Evolutionary conservation across 2,113 vertebrate species (phyloP), one percentile per base, ranked within the genome.

Genomic region (Podarcis muralis): DNA sequence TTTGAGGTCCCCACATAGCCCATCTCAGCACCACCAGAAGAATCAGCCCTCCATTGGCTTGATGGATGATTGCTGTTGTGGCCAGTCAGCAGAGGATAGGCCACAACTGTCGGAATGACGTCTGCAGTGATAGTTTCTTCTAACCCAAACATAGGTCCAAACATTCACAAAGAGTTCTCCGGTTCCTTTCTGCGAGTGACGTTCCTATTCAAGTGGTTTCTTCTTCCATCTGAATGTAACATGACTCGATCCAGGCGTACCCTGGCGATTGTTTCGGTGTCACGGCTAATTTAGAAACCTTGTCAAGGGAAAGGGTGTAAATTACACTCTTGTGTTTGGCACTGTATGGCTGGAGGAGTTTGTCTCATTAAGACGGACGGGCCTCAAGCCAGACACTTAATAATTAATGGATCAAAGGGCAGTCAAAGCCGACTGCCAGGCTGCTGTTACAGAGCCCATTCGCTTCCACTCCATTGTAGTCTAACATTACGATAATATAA

Each of bases 381-480:
- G 32, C 27, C 74, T n/a, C 27, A 69, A 74, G 91, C 2, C 16
- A 92, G 93, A 80, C 90, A 69, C 91, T 85, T 75, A 25, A 74
- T 72, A 65, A 65, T 76, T 92, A 91, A 82, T 30, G 68, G 83
- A 81, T 40, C 13, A 5, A 3, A 62, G 88, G 1, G 88, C 25
- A 81, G 92, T 85, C 93, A 90, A 80, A n/a, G 84, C 1, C 48
- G 48, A 53, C 48, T 53, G 48, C 48, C 27, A 18, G 71, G 68
- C 2, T 53, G 72, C 72, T 88, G 85, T 86, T 91, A 83, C 90
- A 37, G 75, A 93, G 48, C 84, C 86, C 81, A 23, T 27, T 69
- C n/a, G 48, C 66, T 84, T 84, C 77, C 81, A 40, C 65, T 20
- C 40, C 32, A 62, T 62, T 84, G n/a, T 5, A 27, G 72, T 37